These are phyloP conservation scores for Hemibagrus guttatus DNA, from an alignment of 2,797 vertebrate species.

Conservation along the genomic window DNA sequence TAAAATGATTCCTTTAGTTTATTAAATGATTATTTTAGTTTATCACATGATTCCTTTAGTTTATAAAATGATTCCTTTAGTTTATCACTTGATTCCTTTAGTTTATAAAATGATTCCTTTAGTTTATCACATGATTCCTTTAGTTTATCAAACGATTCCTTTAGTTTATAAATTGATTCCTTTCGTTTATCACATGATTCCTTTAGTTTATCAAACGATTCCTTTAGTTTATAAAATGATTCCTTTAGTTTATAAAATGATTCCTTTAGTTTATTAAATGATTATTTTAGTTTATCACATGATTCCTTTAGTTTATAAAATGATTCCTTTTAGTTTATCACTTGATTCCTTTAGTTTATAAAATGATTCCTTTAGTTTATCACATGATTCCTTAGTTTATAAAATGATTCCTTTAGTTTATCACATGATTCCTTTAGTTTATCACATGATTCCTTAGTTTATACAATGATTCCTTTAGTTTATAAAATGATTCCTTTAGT, in stretches of 20 bases:
- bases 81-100: background rate
- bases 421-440: background rate
- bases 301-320: background rate
- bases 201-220: background rate
- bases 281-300: background rate
- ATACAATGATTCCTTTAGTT: background rate
- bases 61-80: background rate
- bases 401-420: background rate
- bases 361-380: background rate
- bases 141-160: too few relatives aligned
- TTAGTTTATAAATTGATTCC: background rate
- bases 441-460: background rate
- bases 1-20: background rate
- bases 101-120: background rate
- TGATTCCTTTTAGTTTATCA: background rate
- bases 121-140: background rate
- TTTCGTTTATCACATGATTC: background rate
- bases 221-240: too few relatives aligned
- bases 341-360: too few relatives aligned
- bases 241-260: background rate
- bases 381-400: background rate
- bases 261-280: background rate
- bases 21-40: too few relatives aligned
- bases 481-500: background rate
- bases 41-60: background rate